Evolutionary conservation across 2,797 vertebrate species (phyloP).

Genomic region (Myripristis jacobus): DNA sequence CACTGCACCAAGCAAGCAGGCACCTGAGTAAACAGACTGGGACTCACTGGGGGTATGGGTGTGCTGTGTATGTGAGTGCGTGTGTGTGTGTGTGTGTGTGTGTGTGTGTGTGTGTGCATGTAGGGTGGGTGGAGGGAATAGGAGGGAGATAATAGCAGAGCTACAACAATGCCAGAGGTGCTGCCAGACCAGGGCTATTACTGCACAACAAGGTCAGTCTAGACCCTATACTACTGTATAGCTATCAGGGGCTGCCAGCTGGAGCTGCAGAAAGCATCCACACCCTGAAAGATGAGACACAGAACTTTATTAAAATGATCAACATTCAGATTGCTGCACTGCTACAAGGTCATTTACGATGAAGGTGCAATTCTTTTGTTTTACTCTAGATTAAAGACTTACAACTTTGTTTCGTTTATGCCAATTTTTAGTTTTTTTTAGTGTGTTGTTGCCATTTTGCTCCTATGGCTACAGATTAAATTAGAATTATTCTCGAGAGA

Average conservation of each 20-base stretch:
- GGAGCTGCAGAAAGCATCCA: neutral
- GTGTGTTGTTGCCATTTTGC: neutral
- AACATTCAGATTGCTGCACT: no score
- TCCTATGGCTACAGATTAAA: slow-evolving; percentile 22
- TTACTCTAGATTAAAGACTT: slow-evolving; percentile 37
- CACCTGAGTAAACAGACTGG: slow-evolving; percentile 85
- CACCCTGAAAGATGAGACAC: neutral
- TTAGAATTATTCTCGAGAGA: slow-evolving; percentile 35
- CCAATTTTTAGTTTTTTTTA: neutral
- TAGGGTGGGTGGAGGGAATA: slow-evolving; percentile 31
- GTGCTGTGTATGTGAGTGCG: slow-evolving; percentile 43
- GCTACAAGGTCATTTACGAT: no score
- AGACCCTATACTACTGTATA: slow-evolving; percentile 11
- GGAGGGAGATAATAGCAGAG: slow-evolving; percentile 50
- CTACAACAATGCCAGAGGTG: slow-evolving; percentile 49
- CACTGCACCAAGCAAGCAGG: slow-evolving; percentile 84
- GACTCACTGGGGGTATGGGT: slow-evolving; percentile 64
- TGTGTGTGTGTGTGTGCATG: slow-evolving; percentile 25
- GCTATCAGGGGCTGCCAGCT: slow-evolving; percentile 9
- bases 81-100: slow-evolving; percentile 24
- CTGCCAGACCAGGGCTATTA: slow-evolving; percentile 39
- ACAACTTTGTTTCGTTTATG: slow-evolving; percentile 32
- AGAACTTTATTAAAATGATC: neutral
- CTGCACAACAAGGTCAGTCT: slow-evolving; percentile 57
- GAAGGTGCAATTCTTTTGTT: slow-evolving; percentile 38